Conservation (phyloP, 1,140 invertebrate genomes). For the Diuraphis noxia region DNA sequence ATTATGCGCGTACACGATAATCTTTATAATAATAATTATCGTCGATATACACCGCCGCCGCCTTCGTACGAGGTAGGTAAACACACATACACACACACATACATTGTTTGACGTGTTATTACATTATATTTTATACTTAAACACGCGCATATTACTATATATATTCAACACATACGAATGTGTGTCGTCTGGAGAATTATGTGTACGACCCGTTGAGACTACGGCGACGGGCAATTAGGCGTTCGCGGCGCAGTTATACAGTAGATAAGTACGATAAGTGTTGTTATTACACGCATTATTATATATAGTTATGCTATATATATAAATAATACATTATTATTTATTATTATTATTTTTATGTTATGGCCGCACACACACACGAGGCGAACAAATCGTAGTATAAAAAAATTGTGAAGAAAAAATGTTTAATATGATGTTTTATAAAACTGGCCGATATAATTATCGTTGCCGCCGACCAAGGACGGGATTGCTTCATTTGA, state of each 20-base stretch:
- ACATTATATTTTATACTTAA: not conserved
- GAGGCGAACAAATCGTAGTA: not conserved
- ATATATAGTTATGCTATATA: not conserved
- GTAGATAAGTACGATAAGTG: not conserved
- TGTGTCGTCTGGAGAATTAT: not conserved
- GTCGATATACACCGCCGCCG: not conserved
- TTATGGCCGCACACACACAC: not conserved
- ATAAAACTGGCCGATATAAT: conserved; percentile 7
- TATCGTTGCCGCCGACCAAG: not conserved
- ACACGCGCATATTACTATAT: not conserved
- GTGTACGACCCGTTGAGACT: not conserved
- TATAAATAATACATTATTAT: not conserved
- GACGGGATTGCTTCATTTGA: not conserved
- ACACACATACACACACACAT: not conserved
- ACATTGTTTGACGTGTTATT: not conserved
- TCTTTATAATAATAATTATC: conserved; percentile 29
- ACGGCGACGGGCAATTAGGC: not conserved
- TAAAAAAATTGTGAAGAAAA: not conserved
- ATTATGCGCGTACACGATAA: conserved; percentile 29
- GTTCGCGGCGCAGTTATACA: not conserved
- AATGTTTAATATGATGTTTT: not conserved
- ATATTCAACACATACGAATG: not conserved
- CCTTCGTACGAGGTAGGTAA: not conserved
- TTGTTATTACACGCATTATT: not conserved
- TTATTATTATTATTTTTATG: not conserved